Base-by-base conservation (phyloP, 92 coral and sea anemone genomes). In the Epizoanthus ramosus region DNA sequence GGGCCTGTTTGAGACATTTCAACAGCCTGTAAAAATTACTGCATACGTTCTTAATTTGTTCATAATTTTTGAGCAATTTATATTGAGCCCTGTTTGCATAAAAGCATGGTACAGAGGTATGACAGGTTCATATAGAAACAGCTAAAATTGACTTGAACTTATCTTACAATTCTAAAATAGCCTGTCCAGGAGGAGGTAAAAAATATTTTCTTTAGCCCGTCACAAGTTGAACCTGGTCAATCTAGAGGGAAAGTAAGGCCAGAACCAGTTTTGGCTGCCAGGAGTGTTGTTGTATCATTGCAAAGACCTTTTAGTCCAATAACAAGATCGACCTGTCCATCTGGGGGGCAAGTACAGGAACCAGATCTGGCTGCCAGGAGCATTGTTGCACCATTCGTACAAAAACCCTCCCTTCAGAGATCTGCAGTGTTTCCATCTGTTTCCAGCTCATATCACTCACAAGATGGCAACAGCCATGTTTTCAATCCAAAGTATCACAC, bases 401-500 rank as follows among this genome's bases (percentile, higher is more conserved):
- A 63, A 21, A 59, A 39, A 52, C 63, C 54, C 61, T 35, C 28
- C 33, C 28, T 75, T 16, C 57, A 24, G 19, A 10, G 61, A 57
- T 57, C 61, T 57, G 61, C 61, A 57, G 61, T 0, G 2, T 57
- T 57, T 18, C 16, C 61, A 57, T 57, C 61, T 3, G 61, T 18
- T 57, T 57, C 61, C 16, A 18, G 61, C 19, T 15, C 22, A 23
- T 14, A 57, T 18, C 61, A 57, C 61, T 57, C 19, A 18, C 17
- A 57, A 57, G 61, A 57, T 57, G 19, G 16, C 61, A 15, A 1
- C 25, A 21, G 39, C 45, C 73, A 67, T 25, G 73, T 67, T 15
- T 83, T 83, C 87, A 73, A 83, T 71, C 84, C 87, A 52, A 45
- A 72, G 43, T 60, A 31, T 6, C 37, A 83, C 50, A 74, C 35